Evolutionary conservation across 2,113 vertebrate genomes (phyloP).

Genomic region (Ivindomyrus marchei): DNA sequence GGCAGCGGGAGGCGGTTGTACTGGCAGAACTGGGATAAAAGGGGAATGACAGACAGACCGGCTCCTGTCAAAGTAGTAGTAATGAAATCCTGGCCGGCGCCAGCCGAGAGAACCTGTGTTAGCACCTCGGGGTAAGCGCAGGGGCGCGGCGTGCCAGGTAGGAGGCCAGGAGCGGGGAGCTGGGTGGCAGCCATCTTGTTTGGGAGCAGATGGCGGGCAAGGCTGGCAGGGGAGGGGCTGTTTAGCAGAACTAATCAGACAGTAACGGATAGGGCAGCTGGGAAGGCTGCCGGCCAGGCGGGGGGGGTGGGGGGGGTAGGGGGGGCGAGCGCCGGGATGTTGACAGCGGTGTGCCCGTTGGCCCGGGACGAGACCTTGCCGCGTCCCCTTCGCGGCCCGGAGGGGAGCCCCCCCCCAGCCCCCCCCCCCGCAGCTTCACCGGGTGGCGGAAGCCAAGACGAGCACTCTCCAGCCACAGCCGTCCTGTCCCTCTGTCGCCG

Average conservation of each 20-base stretch:
- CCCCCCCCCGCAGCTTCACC: conserved; percentile 1
- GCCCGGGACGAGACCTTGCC: conserved; percentile 81
- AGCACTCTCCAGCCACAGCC: not conserved
- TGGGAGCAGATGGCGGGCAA: conserved; percentile 95
- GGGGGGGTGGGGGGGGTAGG: conserved; percentile 36
- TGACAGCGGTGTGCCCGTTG: conserved; percentile 92
- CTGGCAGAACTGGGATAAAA: conserved; percentile 97
- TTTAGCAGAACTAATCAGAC: conserved; percentile 99
- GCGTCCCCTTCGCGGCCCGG: conserved; percentile 65
- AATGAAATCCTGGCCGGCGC: conserved; percentile 74
- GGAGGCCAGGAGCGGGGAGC: conserved; percentile 75
- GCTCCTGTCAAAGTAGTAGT: conserved; percentile 82
- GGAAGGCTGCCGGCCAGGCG: conserved; percentile 93
- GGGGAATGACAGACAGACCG: conserved; percentile 86
- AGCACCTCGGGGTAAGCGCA: conserved; percentile 80
- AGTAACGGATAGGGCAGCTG: conserved; percentile 99
- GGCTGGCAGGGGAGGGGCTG: conserved; percentile 99
- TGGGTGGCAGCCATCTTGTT: conserved; percentile 97
- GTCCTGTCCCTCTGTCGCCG: conserved; percentile 21
- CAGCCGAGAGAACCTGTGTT: conserved; percentile 83
- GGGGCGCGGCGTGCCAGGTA: conserved; percentile 80
- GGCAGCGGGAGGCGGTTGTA: conserved; percentile 96
- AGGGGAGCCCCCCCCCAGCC: conserved; percentile 36
- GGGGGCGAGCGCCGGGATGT: conserved; percentile 77
- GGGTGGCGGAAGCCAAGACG: not conserved